These are phyloP conservation scores for Periphyllus acericola DNA, from an alignment of 2,888 invertebrate species.

Conservation along the genomic window DNA sequence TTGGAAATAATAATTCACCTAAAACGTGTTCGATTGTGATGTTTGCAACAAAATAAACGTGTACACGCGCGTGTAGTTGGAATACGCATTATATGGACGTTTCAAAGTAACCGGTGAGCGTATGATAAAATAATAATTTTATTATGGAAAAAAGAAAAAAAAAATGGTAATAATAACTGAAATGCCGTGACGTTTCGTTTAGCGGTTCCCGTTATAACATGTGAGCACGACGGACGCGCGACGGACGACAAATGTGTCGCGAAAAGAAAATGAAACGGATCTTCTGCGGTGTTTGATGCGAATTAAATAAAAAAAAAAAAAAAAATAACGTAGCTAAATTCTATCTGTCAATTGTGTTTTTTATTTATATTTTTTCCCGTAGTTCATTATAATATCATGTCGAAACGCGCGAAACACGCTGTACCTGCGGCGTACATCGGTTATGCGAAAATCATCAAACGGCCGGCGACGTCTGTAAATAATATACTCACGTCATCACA, in stretches of 20 bases:
- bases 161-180: slow-evolving; percentile 24
- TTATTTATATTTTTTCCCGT: not conserved
- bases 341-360: slow-evolving; percentile 9
- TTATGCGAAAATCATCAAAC: not conserved
- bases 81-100: too few species aligned
- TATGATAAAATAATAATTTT: not conserved
- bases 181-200: slow-evolving; percentile 44
- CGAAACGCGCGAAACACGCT: not conserved
- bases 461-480: not conserved
- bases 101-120: too few species aligned
- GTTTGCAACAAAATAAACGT: too few species aligned
- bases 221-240: not conserved
- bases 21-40: too few species aligned
- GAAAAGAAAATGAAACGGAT: slow-evolving; percentile 41
- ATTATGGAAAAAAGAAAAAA: not conserved
- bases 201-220: slow-evolving; percentile 38
- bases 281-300: not conserved
- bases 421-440: not conserved
- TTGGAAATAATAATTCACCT: too few species aligned
- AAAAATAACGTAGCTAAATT: slow-evolving; percentile 3
- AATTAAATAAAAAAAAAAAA: slow-evolving; percentile 7
- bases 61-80: too few species aligned
- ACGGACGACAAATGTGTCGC: slow-evolving; percentile 33
- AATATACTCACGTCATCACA: too few species aligned
- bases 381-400: not conserved